A percentile compares a stretch with the other conserved stretches of the same genome.
Conservation (phyloP, 2,888 invertebrate species). For the Julus scanicus region DNA sequence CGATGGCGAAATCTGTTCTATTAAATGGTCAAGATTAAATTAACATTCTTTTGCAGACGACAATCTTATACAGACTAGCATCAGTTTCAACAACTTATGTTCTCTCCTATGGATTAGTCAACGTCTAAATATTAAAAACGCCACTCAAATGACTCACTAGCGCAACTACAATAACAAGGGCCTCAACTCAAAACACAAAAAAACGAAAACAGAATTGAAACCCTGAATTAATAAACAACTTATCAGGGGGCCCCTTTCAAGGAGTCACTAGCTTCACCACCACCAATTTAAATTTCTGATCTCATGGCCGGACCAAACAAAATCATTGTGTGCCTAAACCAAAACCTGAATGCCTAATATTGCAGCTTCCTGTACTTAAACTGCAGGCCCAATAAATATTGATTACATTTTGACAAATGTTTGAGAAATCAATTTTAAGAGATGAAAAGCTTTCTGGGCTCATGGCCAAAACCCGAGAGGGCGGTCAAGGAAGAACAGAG, state of each 20-base stretch:
- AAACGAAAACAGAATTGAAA: too few relatives aligned
- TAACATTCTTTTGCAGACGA: not conserved
- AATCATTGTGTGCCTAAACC: not conserved
- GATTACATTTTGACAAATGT: not conserved
- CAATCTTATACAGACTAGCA: not conserved
- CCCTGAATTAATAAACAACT: too few relatives aligned
- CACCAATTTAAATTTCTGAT: not conserved
- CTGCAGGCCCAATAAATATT: not conserved
- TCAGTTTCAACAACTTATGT: not conserved
- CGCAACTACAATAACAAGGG: not conserved
- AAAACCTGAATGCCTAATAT: not conserved
- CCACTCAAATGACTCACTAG: not conserved
- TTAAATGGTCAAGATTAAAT: too few relatives aligned
- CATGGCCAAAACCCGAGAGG: conserved; percentile 14
- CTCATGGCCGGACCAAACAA: not conserved
- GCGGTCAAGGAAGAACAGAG: conserved; percentile 8
- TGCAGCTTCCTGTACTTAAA: not conserved
- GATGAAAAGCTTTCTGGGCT: conserved; percentile 10
- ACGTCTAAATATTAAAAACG: not conserved
- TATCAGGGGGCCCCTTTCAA: not conserved
- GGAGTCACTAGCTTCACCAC: not conserved
- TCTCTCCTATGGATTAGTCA: not conserved
- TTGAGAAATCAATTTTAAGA: not conserved
- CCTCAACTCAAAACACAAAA: not conserved
- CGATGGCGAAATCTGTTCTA: too few relatives aligned